These are phyloP conservation scores for Acropora tenuis DNA, from an alignment of 64 coral and sea anemone genomes.

Conservation along the genomic window DNA sequence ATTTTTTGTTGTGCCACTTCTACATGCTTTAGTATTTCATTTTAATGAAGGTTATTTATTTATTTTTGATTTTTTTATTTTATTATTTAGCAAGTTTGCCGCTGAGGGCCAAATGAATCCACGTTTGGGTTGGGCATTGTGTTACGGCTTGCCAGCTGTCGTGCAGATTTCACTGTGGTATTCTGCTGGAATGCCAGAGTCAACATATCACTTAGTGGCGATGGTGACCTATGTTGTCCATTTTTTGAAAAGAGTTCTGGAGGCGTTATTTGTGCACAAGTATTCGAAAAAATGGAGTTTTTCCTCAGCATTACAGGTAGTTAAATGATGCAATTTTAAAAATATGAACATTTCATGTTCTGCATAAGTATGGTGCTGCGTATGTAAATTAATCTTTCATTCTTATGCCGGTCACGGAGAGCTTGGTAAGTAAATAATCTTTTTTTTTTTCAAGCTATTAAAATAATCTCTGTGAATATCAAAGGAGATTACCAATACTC, in stretches of 20 bases:
- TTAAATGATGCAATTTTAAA: neutral
- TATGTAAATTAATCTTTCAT: too few species aligned
- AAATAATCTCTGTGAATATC: too few species aligned
- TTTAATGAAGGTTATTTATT: too few species aligned
- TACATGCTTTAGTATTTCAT: neutral
- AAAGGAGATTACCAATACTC: neutral
- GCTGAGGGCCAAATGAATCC: slow-evolving; percentile 54
- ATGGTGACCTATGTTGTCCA: slow-evolving; percentile 60
- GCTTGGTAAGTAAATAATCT: too few species aligned
- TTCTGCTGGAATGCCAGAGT: slow-evolving; percentile 48
- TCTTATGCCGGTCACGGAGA: too few species aligned
- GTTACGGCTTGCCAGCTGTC: slow-evolving; percentile 55
- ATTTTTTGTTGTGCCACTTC: too few species aligned
- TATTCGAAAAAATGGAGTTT: slow-evolving; percentile 77
- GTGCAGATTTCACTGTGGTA: slow-evolving; percentile 64
- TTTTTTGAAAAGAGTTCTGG: slow-evolving; percentile 76
- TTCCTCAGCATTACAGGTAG: slow-evolving; percentile 66
- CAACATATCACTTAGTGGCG: slow-evolving; percentile 68
- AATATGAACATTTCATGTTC: too few species aligned
- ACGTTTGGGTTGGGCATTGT: slow-evolving; percentile 65
- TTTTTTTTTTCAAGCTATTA: too few species aligned
- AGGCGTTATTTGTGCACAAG: slow-evolving; percentile 79
- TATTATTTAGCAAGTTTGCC: slow-evolving; percentile 71
- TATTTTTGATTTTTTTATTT: neutral
- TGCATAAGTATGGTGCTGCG: too few species aligned